Conservation (phyloP, 2,888 invertebrate species). For the Dromius quadrimaculatus region DNA sequence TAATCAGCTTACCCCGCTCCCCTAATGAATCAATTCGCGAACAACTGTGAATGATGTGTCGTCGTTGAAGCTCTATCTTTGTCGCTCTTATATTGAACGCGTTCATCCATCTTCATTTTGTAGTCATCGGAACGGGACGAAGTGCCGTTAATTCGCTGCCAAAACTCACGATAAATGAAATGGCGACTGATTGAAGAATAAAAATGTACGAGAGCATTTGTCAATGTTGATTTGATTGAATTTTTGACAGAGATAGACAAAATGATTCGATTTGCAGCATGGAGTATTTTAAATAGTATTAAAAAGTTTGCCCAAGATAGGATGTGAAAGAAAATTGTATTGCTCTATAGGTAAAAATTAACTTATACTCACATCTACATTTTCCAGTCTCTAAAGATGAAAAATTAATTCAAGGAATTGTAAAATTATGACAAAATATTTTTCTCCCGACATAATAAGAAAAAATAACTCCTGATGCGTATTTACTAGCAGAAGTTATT, state of each 20-base stretch:
- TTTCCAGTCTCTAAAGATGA: too few relatives aligned
- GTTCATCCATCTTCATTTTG: constrained; percentile 61
- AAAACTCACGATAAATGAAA: constrained; percentile 61
- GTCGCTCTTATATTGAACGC: constrained; percentile 53
- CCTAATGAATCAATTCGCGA: constrained; percentile 58
- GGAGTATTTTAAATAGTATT: too few relatives aligned
- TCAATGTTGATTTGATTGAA: constrained; percentile 21
- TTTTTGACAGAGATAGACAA: background rate
- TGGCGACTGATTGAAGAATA: constrained; percentile 36
- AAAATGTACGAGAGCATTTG: background rate
- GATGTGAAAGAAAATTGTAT: too few relatives aligned
- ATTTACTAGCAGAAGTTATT: too few relatives aligned
- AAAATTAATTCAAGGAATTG: too few relatives aligned
- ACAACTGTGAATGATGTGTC: constrained; percentile 56
- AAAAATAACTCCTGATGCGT: too few relatives aligned
- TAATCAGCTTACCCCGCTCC: constrained; percentile 55
- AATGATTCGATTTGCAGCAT: background rate
- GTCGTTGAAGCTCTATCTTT: constrained; percentile 56
- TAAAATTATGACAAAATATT: too few relatives aligned
- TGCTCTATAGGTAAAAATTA: too few relatives aligned
- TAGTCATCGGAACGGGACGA: constrained; percentile 58
- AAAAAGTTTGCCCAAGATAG: too few relatives aligned
- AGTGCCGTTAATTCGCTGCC: constrained; percentile 58
- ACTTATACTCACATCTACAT: too few relatives aligned
- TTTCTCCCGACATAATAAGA: too few relatives aligned